Conservation (phyloP, 2,113 vertebrate species). For the Narcine bancroftii region DNA sequence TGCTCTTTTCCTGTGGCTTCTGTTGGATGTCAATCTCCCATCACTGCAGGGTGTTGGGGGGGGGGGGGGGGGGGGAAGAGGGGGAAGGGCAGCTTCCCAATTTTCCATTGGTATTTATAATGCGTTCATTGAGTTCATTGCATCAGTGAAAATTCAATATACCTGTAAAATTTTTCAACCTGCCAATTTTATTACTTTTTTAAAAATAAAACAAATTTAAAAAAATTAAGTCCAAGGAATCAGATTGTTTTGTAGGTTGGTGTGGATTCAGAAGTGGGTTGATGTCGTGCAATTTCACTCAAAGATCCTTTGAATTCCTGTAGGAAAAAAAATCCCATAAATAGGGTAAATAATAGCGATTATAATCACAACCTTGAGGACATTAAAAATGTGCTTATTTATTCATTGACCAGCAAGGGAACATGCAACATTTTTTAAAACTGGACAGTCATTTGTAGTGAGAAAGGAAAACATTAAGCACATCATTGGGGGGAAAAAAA, state of each 20-base stretch:
- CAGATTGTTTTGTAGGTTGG: background rate
- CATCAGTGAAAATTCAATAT: background rate
- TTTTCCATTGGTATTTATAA: background rate
- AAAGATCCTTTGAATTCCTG: background rate
- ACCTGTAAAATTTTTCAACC: background rate
- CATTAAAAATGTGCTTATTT: background rate
- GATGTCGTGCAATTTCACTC: background rate
- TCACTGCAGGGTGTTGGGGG: too few species aligned
- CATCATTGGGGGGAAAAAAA: background rate
- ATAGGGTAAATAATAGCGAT: background rate
- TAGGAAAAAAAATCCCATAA: background rate
- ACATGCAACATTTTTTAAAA: background rate
- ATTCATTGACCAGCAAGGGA: constrained; percentile 11
- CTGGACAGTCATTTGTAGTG: background rate
- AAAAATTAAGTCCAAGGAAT: background rate
- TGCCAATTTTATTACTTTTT: background rate
- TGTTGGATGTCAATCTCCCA: too few species aligned
- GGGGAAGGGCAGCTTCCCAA: background rate
- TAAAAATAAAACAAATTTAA: background rate
- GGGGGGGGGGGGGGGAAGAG: too few species aligned
- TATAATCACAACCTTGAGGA: background rate
- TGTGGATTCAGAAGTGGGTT: background rate
- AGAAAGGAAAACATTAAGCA: background rate
- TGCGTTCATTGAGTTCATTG: background rate
- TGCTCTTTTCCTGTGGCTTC: too few species aligned